phyloP scores from a whole-genome alignment of 2,888 invertebrate genomes.

The Quadriops clusia region DNA sequence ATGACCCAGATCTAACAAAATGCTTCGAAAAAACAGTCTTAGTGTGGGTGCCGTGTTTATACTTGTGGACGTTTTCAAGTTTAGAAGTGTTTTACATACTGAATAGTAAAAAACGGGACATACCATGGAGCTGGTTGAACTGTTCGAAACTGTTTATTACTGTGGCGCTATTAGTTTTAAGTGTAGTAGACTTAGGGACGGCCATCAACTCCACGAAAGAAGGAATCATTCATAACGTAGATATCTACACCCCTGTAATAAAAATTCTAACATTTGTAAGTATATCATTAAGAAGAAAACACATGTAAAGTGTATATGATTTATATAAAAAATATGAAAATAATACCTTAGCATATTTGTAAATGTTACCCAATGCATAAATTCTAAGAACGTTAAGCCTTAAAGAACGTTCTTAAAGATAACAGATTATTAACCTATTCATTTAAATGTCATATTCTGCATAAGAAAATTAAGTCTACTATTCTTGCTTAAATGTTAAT shows the following conservation, averaged over 20 bases:
- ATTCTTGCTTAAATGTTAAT: too few relatives aligned
- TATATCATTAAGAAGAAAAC: constrained; percentile 25
- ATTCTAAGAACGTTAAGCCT: too few relatives aligned
- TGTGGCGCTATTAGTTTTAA: constrained; percentile 50
- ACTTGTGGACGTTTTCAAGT: constrained; percentile 65
- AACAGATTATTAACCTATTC: too few relatives aligned
- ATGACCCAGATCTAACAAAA: constrained; percentile 67
- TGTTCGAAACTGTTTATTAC: constrained; percentile 58
- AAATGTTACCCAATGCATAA: too few relatives aligned
- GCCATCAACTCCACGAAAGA: constrained; percentile 25
- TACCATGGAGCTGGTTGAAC: constrained; percentile 67
- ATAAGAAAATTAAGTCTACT: too few relatives aligned
- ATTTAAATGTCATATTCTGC: too few relatives aligned
- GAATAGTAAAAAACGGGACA: constrained; percentile 62
- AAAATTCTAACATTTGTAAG: constrained; percentile 75
- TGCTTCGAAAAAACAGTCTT: constrained; percentile 89
- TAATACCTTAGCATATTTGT: too few relatives aligned
- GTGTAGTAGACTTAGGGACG: constrained; percentile 51
- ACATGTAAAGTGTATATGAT: not conserved
- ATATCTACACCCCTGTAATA: constrained; percentile 66
- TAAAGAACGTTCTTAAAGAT: too few relatives aligned
- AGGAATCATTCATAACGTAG: constrained; percentile 49
- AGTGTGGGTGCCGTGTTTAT: constrained; percentile 79
- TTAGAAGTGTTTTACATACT: constrained; percentile 66
- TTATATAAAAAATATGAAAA: too few relatives aligned